Conservation (phyloP, 2,888 invertebrate genomes). For the Matsumyia berberina region DNA sequence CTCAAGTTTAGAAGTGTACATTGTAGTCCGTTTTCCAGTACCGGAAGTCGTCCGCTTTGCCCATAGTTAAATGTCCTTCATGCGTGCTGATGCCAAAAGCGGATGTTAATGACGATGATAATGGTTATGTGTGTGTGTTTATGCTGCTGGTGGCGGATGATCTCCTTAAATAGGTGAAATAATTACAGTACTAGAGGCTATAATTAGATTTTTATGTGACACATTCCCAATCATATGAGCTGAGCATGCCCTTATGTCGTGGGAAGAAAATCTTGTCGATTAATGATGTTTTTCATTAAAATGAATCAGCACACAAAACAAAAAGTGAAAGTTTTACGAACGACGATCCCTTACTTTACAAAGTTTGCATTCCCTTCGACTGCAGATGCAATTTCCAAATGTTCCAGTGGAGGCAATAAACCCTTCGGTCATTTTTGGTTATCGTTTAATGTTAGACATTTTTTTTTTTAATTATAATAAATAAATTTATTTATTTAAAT, state of each 20-base stretch:
- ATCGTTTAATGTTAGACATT: conserved; percentile 32
- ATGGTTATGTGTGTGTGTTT: conserved; percentile 52
- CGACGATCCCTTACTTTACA: conserved; percentile 1
- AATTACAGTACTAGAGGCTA: conserved; percentile 58
- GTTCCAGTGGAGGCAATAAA: conserved; percentile 31
- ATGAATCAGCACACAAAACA: conserved; percentile 13
- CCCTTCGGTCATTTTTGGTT: conserved; percentile 28
- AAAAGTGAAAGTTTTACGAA: background rate
- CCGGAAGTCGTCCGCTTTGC: conserved; percentile 63
- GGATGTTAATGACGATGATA: conserved; percentile 63
- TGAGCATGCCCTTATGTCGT: conserved; percentile 37
- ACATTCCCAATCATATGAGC: conserved; percentile 38
- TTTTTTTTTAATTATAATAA: background rate
- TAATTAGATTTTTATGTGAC: conserved; percentile 72
- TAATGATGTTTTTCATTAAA: conserved; percentile 60
- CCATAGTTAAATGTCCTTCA: conserved; percentile 47
- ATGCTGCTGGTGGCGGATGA: conserved; percentile 43
- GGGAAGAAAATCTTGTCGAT: conserved; percentile 61
- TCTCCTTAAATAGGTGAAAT: conserved; percentile 76
- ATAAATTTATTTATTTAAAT: conserved; percentile 76
- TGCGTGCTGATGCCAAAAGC: conserved; percentile 66
- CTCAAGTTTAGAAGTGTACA: conserved; percentile 69
- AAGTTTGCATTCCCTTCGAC: conserved; percentile 18
- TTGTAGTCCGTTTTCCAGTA: conserved; percentile 43
- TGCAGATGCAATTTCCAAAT: conserved; percentile 33